phyloP scores from a whole-genome alignment of 2,113 vertebrate species.

The Amphilophus citrinellus region DNA sequence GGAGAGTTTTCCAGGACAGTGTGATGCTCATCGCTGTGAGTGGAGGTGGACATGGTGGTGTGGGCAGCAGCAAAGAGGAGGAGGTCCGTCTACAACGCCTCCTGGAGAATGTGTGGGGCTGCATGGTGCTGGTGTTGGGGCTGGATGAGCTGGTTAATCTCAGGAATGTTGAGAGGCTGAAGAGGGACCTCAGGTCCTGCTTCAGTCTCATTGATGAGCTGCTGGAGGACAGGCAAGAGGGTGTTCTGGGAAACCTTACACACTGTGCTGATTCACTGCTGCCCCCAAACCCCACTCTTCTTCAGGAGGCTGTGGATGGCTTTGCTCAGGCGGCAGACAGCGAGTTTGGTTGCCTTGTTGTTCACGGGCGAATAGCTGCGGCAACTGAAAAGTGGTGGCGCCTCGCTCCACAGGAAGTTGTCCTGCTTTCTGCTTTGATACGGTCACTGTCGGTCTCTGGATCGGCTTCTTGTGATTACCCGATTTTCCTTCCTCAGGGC shows the following conservation, averaged over 20 bases:
- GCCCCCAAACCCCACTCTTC: constrained; percentile 73
- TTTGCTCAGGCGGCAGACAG: constrained; percentile 85
- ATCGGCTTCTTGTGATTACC: constrained; percentile 86
- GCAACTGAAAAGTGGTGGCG: constrained; percentile 93
- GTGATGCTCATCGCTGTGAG: constrained; percentile 89
- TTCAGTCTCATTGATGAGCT: constrained; percentile 89
- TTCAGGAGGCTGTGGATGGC: constrained; percentile 85
- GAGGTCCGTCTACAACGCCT: constrained; percentile 82
- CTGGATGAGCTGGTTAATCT: constrained; percentile 86
- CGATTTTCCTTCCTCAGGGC: constrained; percentile 90
- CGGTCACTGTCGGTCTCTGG: constrained; percentile 79
- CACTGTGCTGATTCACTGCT: constrained; percentile 88
- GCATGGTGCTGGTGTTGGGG: constrained; percentile 92
- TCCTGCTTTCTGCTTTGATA: constrained; percentile 86
- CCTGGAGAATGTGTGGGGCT: constrained; percentile 89
- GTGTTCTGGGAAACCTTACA: constrained; percentile 86
- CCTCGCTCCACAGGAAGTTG: constrained; percentile 85
- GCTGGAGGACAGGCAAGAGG: constrained; percentile 77
- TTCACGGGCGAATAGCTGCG: constrained; percentile 80
- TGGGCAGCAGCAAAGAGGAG: constrained; percentile 64
- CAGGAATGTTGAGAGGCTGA: constrained; percentile 90
- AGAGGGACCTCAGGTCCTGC: constrained; percentile 89
- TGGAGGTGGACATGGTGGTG: constrained; percentile 63
- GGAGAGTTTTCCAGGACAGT: constrained; percentile 90
- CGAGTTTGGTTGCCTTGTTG: constrained; percentile 86